Percentiles rank a stretch among this genome's conserved stretches.
These are phyloP conservation scores for Malurus alboscapulatus DNA, from an alignment of 2,113 vertebrate species.

Conservation along the genomic window DNA sequence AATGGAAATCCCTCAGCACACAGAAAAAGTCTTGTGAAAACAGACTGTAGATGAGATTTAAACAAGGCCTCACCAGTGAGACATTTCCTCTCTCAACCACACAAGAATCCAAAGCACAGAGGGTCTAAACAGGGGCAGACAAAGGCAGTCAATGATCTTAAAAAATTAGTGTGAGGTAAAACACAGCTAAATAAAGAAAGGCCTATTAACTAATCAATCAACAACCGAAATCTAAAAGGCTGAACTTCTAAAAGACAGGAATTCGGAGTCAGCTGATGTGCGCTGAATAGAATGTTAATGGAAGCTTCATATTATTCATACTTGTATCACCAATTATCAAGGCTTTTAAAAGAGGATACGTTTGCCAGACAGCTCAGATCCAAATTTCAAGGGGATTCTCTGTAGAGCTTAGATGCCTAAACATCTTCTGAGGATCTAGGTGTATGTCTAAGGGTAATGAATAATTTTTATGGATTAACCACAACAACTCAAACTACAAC, in stretches of 20 bases:
- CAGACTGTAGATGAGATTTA: constrained; percentile 14
- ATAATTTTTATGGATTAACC: constrained; percentile 24
- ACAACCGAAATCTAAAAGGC: neutral
- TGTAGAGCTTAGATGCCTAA: neutral
- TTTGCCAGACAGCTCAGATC: constrained; percentile 28
- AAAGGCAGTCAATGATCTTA: neutral
- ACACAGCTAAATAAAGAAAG: constrained; percentile 20
- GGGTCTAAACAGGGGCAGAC: constrained; percentile 10
- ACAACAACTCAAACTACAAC: neutral
- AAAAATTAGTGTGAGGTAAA: constrained; percentile 29
- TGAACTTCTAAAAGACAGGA: constrained; percentile 25
- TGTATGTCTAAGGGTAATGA: neutral
- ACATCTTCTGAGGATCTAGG: neutral
- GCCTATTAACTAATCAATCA: constrained; percentile 23
- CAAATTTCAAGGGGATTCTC: constrained; percentile 23
- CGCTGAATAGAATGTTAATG: constrained; percentile 52
- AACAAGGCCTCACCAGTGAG: constrained; percentile 34
- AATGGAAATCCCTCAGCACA: neutral
- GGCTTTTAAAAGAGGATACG: constrained; percentile 37
- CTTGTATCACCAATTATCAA: constrained; percentile 55
- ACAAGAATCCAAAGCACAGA: constrained; percentile 5
- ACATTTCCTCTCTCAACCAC: constrained; percentile 17
- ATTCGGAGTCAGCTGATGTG: constrained; percentile 28
- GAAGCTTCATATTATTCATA: constrained; percentile 33
- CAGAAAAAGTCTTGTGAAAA: constrained; percentile 19